Percentiles rank a stretch among this genome's conserved stretches.
Conservation (phyloP, 2,888 invertebrate species). For the Scaptomyza parva region DNA sequence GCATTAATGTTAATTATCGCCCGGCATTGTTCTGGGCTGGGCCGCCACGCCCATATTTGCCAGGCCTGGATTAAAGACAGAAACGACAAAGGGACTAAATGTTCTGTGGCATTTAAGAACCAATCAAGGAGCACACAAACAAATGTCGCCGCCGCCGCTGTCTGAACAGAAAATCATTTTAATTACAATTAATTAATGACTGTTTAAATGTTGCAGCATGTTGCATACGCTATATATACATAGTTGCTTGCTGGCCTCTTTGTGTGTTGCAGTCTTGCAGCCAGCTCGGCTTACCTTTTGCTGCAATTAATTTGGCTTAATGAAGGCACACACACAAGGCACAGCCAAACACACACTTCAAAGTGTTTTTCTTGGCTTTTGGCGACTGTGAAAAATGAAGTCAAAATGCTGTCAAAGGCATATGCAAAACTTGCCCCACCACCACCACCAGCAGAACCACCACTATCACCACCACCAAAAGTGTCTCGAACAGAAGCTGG, state of each 20-base stretch:
- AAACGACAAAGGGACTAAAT: conserved; percentile 27
- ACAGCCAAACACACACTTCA: not conserved
- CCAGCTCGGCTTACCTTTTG: conserved; percentile 53
- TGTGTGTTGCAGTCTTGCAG: conserved; percentile 44
- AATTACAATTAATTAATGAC: conserved; percentile 78
- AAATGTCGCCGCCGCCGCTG: conserved; percentile 7
- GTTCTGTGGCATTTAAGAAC: conserved; percentile 53
- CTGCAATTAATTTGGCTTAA: conserved; percentile 65
- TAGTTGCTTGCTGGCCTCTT: conserved; percentile 6
- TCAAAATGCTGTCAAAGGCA: conserved; percentile 59
- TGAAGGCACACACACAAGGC: conserved; percentile 21
- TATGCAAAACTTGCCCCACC: conserved; percentile 58
- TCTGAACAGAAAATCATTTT: conserved; percentile 69
- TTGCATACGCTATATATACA: conserved; percentile 27
- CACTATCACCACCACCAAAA: too few species aligned
- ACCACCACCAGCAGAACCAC: too few species aligned
- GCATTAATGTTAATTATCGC: conserved; percentile 71
- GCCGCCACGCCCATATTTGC: conserved; percentile 21
- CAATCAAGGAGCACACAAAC: conserved; percentile 61
- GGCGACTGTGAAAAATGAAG: conserved; percentile 48
- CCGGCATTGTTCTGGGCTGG: conserved; percentile 49
- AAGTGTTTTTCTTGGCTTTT: conserved; percentile 2
- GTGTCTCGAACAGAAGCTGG: conserved; percentile 46
- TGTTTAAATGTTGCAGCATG: conserved; percentile 57
- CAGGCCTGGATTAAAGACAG: conserved; percentile 45